phyloP scores from a whole-genome alignment of 2,888 invertebrate genomes.

The Entomobrya multifasciata region DNA sequence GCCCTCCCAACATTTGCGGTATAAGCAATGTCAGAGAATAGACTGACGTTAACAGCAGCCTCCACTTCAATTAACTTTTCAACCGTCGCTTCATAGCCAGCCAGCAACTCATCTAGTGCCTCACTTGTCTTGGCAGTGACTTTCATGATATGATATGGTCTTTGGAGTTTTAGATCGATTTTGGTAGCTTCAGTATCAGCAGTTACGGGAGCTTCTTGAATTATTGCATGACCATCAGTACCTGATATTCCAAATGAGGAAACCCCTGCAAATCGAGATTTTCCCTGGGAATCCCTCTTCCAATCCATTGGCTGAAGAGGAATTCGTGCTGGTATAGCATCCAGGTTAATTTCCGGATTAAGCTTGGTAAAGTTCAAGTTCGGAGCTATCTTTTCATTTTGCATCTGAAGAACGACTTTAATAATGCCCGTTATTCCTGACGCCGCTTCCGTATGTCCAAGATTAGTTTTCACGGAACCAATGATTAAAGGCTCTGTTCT shows the following conservation, averaged over 20 bases:
- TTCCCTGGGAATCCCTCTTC: conserved; percentile 14
- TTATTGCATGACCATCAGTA: conserved; percentile 68
- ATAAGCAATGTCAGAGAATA: conserved; percentile 38
- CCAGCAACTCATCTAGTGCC: conserved; percentile 59
- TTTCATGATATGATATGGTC: conserved; percentile 63
- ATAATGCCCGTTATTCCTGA: conserved; percentile 72
- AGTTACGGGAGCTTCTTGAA: conserved; percentile 61
- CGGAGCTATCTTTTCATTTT: conserved; percentile 68
- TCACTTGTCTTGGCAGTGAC: conserved; percentile 62
- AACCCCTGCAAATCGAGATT: conserved; percentile 58
- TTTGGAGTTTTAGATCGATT: conserved; percentile 10
- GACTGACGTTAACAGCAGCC: not conserved
- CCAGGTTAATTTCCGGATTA: conserved; percentile 72
- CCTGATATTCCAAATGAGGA: conserved; percentile 73
- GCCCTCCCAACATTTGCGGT: conserved; percentile 42
- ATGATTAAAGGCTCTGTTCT: conserved; percentile 54
- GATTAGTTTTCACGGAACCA: conserved; percentile 72
- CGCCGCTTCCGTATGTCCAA: conserved; percentile 69
- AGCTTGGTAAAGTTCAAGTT: conserved; percentile 67
- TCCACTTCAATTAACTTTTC: not conserved
- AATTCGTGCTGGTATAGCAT: conserved; percentile 71
- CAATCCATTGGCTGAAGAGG: conserved; percentile 51
- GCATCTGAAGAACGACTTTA: conserved; percentile 70
- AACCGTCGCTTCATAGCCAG: conserved; percentile 26
- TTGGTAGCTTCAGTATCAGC: not conserved